Evolutionary conservation across 1,140 invertebrate genomes (phyloP).

Genomic region (Apocrypta bakeri): DNA sequence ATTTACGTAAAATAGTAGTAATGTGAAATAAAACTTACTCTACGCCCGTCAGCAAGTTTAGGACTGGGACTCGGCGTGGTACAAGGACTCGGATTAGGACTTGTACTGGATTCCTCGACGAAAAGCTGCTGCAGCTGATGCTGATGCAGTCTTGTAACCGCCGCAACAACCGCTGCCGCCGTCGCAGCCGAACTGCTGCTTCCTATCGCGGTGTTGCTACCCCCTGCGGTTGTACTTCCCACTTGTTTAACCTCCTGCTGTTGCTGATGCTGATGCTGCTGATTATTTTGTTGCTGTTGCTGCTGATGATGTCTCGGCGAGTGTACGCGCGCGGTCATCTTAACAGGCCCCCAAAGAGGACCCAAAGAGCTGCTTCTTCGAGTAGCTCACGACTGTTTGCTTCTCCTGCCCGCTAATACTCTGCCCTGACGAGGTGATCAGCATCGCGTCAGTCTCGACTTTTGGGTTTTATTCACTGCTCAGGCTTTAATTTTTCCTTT

Average conservation of each 20-base stretch:
- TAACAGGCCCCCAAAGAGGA: conserved; percentile 69
- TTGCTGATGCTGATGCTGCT: neutral
- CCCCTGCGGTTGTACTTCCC: neutral
- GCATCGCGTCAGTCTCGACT: conserved; percentile 67
- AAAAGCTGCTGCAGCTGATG: conserved; percentile 63
- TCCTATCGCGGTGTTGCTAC: conserved; percentile 13
- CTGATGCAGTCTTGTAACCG: conserved; percentile 52
- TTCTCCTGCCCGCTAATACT: conserved; percentile 38
- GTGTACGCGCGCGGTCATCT: conserved; percentile 73
- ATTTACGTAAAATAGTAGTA: neutral
- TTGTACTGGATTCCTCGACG: conserved; percentile 63
- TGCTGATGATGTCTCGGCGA: conserved; percentile 73
- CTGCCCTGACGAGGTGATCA: conserved; percentile 48
- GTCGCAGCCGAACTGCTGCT: conserved; percentile 22
- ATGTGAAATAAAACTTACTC: conserved; percentile 63
- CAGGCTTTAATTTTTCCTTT: neutral
- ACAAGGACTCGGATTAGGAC: conserved; percentile 66
- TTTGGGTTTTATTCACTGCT: conserved; percentile 29
- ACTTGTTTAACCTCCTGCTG: neutral
- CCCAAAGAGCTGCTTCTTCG: neutral
- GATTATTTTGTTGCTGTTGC: conserved; percentile 50
- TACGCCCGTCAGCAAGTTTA: conserved; percentile 72
- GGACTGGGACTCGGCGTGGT: conserved; percentile 70
- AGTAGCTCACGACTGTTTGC: neutral
- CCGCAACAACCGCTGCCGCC: conserved; percentile 44